phyloP scores from a whole-genome alignment of 2,888 invertebrate species.

The Lasioglossum lativentre region DNA sequence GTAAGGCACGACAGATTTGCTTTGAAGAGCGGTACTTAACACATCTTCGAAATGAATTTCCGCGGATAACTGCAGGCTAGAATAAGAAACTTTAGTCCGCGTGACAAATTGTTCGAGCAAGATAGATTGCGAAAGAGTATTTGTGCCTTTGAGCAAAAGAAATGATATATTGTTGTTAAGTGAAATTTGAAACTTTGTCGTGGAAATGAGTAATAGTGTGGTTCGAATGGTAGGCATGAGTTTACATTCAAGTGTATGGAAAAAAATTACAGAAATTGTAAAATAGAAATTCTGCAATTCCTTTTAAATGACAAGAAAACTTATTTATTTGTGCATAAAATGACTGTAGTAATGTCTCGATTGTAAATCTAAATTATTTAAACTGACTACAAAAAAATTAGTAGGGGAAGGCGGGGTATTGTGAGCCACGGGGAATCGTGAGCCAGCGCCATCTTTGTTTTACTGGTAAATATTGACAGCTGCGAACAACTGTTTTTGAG shows the following conservation, averaged over 20 bases:
- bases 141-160: neutral
- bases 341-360: no score
- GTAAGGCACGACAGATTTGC: no score
- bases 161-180: neutral
- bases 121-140: constrained; percentile 1
- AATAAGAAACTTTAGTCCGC: neutral
- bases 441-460: no score
- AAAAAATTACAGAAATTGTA: neutral
- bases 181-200: neutral
- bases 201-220: neutral
- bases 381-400: no score
- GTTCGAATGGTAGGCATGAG: neutral
- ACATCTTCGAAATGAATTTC: neutral
- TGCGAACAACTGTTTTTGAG: no score
- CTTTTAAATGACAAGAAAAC: no score
- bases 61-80: neutral
- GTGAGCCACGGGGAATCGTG: no score
- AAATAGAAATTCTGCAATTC: neutral
- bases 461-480: no score
- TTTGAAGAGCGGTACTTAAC: neutral
- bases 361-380: no score
- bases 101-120: neutral
- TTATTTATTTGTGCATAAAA: no score
- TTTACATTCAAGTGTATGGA: neutral
- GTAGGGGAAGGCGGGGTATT: no score